These are phyloP conservation scores for Phenganax marumi DNA, from an alignment of 92 coral and sea anemone genomes.

Conservation along the genomic window DNA sequence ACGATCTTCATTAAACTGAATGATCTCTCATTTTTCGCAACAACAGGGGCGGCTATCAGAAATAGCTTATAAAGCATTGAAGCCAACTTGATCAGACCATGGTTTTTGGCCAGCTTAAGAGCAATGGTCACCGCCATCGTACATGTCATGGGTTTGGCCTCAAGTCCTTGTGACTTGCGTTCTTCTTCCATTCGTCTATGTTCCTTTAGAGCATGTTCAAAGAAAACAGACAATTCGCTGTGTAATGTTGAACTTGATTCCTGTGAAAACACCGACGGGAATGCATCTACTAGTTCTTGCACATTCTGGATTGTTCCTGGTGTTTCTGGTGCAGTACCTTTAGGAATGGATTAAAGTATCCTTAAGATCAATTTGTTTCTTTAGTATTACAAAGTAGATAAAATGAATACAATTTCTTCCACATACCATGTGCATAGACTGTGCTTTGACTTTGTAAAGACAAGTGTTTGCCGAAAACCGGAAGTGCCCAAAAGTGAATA, in stretches of 20 bases:
- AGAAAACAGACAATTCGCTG: constrained; percentile 11
- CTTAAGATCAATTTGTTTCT: no score
- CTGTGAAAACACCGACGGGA: no score
- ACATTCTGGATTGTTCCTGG: constrained; percentile 21
- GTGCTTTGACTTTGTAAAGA: no score
- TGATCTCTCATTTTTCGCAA: background rate
- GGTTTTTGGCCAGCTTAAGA: constrained; percentile 8
- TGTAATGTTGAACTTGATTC: background rate
- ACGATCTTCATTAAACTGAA: constrained; percentile 24
- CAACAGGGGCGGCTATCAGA: constrained; percentile 11
- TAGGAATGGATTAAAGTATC: constrained; percentile 30
- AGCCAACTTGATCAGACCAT: constrained; percentile 27
- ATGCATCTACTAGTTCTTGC: constrained; percentile 1
- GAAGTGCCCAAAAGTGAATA: no score
- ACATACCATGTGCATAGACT: no score
- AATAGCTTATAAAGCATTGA: constrained; percentile 18
- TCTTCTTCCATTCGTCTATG: constrained; percentile 2
- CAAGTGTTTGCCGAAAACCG: no score
- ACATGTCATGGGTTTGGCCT: constrained; percentile 11
- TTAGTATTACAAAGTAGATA: no score
- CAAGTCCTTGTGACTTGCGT: constrained; percentile 9
- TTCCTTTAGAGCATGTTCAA: background rate
- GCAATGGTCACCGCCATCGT: constrained; percentile 18
- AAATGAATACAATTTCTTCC: no score
- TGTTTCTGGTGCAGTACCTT: constrained; percentile 24